Evolutionary conservation across 2,888 invertebrate genomes (phyloP), one percentile per base, ranked within the genome.

Genomic region (Euplexia lucipara): DNA sequence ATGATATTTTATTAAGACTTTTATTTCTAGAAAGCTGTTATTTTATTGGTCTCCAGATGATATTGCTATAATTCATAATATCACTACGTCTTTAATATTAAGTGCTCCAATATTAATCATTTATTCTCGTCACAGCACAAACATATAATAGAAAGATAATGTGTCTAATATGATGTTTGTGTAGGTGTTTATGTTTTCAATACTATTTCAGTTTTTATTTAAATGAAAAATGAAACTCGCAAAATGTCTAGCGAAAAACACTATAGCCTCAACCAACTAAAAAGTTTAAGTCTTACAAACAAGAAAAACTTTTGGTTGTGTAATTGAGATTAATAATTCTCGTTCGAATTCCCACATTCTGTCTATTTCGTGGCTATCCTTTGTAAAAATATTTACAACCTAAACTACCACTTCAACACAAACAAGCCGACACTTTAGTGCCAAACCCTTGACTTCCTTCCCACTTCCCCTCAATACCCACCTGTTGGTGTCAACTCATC

Each of bases 401-500:
- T 2, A 7, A 22, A 2, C 44, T 18, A 26, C 26, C 26, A 32
- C 14, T 20, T 3, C 16, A 42, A 61, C 9, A 54, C 39, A 51
- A 49, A 14, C 20, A 18, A 53, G 37, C 16, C 12, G n/a, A n/a
- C n/a, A 20, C 37, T 37, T 8, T 32, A 53, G 30, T 30, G 8
- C 7, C 30, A 8, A 54, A n/a, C 18, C 37, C 48, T 64, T 44
- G 20, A 39, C 37, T 16, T 30, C 12, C 20, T 42, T 6, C 26
- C 32, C 16, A 42, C 18, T 2, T n/a, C 7, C 20, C 12, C n/a
- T 37, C 16, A 48, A 10, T 4, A 59, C 70, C 42, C 91, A 97
- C 97, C 97, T 76, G 96, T 96, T 41, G 98, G 97, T 5, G 98
- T 98, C 20, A 98, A 95, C 89, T 98, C 98, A 80, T 98, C 98